Evolutionary conservation across 2,113 vertebrate species (phyloP).

Genomic region (Aspidoscelis tigris): DNA sequence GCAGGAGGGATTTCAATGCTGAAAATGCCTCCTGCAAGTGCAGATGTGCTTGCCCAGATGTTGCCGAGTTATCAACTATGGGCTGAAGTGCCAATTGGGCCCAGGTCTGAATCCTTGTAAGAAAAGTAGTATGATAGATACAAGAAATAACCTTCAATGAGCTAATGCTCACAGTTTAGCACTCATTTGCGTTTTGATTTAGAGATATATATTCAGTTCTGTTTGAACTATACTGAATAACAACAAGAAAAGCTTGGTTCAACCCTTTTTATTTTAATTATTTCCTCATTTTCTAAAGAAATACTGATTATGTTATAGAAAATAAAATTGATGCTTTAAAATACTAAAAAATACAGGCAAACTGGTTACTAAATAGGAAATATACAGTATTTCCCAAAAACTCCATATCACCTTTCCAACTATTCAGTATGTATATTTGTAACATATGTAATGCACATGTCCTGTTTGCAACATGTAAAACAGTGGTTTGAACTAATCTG

Average conservation of each 20-base stretch:
- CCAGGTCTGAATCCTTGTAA: too few species aligned
- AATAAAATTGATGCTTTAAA: background rate
- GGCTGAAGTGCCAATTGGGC: too few species aligned
- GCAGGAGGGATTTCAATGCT: too few species aligned
- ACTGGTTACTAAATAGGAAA: background rate
- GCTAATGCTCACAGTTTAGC: background rate
- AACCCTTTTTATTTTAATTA: background rate
- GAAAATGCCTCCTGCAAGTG: too few species aligned
- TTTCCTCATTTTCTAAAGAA: background rate
- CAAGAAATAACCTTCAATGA: background rate
- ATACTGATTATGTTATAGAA: accelerated
- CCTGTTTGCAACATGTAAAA: background rate
- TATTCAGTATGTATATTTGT: too few species aligned
- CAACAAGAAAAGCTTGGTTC: background rate
- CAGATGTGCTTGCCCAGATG: too few species aligned
- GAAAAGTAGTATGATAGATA: too few species aligned
- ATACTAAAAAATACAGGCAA: background rate
- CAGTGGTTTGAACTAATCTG: background rate
- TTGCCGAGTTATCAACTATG: too few species aligned
- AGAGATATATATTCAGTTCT: background rate
- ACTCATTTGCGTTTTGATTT: background rate
- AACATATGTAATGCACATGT: background rate
- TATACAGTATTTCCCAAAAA: background rate
- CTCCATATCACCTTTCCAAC: background rate
- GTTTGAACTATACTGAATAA: background rate